Conservation (phyloP, 2,888 invertebrate species). For the Coronaproctus castanopsis region DNA sequence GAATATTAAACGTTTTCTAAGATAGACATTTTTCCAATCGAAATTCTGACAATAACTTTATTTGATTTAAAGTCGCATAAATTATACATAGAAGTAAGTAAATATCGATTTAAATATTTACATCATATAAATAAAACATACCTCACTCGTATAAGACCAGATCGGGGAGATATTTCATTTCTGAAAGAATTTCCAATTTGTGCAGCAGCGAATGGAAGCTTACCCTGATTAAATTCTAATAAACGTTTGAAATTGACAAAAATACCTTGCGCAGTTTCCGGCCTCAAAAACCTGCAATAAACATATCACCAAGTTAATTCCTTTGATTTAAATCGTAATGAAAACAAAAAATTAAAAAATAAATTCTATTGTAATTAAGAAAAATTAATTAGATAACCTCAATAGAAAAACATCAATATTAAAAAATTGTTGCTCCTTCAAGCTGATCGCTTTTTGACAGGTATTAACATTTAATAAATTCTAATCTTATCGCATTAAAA, state of each 20-base stretch:
- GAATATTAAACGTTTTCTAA: no score
- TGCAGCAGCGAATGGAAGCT: slow-evolving; percentile 90
- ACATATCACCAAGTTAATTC: background rate
- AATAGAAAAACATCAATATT: background rate
- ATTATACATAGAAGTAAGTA: background rate
- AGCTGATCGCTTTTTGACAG: no score
- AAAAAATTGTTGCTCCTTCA: no score
- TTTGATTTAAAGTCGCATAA: background rate
- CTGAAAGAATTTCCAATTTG: slow-evolving; percentile 97
- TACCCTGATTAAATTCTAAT: slow-evolving; percentile 90
- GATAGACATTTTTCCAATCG: no score
- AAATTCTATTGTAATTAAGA: no score
- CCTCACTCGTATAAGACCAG: slow-evolving; percentile 75
- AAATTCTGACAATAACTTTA: slow-evolving; percentile 5
- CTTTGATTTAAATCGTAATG: background rate
- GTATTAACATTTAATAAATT: background rate
- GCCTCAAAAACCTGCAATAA: slow-evolving; percentile 54
- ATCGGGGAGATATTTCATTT: slow-evolving; percentile 97
- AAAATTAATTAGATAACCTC: no score
- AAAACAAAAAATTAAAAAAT: no score
- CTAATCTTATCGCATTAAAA: background rate
- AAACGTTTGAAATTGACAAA: slow-evolving; percentile 98
- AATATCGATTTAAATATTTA: background rate
- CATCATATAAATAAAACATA: slow-evolving; percentile 17
- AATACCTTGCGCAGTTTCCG: slow-evolving; percentile 98